Base-by-base conservation (phyloP, 2,113 vertebrate genomes). In the Nesoenas mayeri region DNA sequence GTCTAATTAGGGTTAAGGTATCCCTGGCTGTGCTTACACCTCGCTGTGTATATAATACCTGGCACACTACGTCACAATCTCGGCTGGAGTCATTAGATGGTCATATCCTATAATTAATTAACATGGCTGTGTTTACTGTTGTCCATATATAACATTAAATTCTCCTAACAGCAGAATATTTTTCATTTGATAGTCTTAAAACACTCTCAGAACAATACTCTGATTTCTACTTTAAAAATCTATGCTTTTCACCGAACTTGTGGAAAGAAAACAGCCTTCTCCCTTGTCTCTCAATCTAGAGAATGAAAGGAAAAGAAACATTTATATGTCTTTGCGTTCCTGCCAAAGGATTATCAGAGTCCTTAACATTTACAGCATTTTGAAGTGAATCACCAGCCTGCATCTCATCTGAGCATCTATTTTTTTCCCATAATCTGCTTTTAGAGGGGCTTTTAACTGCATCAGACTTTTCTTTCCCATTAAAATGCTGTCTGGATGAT, bases 391-490 rank as follows among this genome's bases (percentile, higher is more conserved):
- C 90, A 92, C 82, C 74, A 89, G 64, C 61, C 90, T 69, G 16
- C 89, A 62, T 75, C 88, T 93, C 90, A 79, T 93, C 80, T 82
- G 38, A 92, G 51, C 70, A 94, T 88, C 95, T 95, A 85, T 92
- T 85, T 95, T 95, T 91, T 48, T 16, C 31, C 48, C 70, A 74
- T 95, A 96, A 95, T 90, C 89, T 96, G 90, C 85, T 97, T 96
- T 97, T 97, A 95, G 67, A 93, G 73, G 44, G 48, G 57, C 88
- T 96, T 94, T 95, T 95, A 95, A 95, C 89, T 66, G 51, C 79
- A 77, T 89, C 82, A 88, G 81, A 70, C 78, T 75, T 91, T 95
- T 91, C 57, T 70, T 95, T 93, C 65, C 62, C 69, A 86, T 93
- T 95, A 96, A 96, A 91, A 86, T 90, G 80, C 88, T 91, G 70